Evolutionary conservation across 2,113 vertebrate species (phyloP).

Genomic region (Entosphenus tridentatus): DNA sequence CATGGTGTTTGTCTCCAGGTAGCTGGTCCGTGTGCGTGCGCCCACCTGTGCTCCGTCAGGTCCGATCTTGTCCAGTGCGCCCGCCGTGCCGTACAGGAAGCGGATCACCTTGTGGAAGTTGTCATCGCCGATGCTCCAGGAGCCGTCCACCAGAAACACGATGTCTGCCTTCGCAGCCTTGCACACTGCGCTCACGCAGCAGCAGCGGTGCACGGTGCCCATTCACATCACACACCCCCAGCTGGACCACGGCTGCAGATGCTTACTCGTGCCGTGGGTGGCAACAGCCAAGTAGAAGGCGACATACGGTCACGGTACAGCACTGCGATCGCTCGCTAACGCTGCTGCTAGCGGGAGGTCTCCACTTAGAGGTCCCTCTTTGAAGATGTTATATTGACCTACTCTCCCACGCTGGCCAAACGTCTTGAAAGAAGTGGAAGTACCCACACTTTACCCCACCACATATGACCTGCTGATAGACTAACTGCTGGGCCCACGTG

Average conservation of each 20-base stretch:
- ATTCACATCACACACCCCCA: background rate
- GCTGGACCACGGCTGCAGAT: background rate
- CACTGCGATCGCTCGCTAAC: background rate
- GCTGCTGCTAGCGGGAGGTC: background rate
- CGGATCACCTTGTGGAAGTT: constrained; percentile 79
- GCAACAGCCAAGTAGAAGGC: background rate
- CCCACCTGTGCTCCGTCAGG: constrained; percentile 72
- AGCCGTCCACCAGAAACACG: constrained; percentile 86
- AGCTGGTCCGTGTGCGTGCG: too few species aligned
- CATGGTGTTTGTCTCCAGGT: too few species aligned
- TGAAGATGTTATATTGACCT: too few species aligned
- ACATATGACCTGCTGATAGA: too few species aligned
- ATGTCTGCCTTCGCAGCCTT: constrained; percentile 91
- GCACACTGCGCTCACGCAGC: constrained; percentile 37
- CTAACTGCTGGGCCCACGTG: too few species aligned
- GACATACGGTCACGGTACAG: background rate
- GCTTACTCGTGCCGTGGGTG: background rate
- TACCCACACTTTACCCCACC: too few species aligned
- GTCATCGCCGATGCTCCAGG: constrained; percentile 93
- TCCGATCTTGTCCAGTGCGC: constrained; percentile 55
- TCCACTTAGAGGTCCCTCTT: background rate
- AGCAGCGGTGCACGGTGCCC: constrained; percentile 1
- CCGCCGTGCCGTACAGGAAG: constrained; percentile 58
- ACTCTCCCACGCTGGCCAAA: too few species aligned
- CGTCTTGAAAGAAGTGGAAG: too few species aligned